Evolutionary conservation across 2,113 vertebrate genomes (phyloP).

Genomic region (Setophaga coronata): DNA sequence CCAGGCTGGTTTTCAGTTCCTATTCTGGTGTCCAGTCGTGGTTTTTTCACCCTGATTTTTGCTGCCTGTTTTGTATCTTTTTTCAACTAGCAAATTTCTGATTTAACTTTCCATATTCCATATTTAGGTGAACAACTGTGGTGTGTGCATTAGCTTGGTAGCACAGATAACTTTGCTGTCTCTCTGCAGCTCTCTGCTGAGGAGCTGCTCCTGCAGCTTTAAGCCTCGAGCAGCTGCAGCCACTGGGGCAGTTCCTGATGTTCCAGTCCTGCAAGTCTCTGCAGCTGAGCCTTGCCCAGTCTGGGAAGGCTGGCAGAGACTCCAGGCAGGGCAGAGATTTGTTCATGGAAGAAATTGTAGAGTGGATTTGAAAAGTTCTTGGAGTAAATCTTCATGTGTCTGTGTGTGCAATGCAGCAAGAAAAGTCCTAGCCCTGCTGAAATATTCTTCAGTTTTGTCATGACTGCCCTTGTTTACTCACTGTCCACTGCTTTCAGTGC

Average conservation of each 20-base stretch:
- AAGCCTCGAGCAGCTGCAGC: neutral
- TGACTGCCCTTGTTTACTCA: neutral
- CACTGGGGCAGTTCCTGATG: neutral
- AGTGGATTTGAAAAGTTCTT: neutral
- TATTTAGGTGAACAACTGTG: accelerated
- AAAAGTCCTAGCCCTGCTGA: neutral
- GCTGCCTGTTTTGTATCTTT: neutral
- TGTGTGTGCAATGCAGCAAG: neutral
- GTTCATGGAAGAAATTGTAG: neutral
- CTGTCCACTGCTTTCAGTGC: neutral
- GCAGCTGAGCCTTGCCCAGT: neutral
- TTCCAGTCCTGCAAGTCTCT: constrained; percentile 22
- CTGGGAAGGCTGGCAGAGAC: neutral
- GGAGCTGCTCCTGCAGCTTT: neutral
- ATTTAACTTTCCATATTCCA: neutral
- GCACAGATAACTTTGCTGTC: neutral
- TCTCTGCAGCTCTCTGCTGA: neutral
- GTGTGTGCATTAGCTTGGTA: neutral
- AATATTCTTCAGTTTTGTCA: neutral
- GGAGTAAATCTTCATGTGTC: neutral
- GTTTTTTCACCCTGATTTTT: neutral
- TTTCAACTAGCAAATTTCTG: neutral
- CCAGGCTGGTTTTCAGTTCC: neutral
- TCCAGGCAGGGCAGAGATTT: neutral
- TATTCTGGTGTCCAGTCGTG: accelerated